Evolutionary conservation across 2,888 invertebrate species (phyloP).

Genomic region (Cryptocephalus primarius): DNA sequence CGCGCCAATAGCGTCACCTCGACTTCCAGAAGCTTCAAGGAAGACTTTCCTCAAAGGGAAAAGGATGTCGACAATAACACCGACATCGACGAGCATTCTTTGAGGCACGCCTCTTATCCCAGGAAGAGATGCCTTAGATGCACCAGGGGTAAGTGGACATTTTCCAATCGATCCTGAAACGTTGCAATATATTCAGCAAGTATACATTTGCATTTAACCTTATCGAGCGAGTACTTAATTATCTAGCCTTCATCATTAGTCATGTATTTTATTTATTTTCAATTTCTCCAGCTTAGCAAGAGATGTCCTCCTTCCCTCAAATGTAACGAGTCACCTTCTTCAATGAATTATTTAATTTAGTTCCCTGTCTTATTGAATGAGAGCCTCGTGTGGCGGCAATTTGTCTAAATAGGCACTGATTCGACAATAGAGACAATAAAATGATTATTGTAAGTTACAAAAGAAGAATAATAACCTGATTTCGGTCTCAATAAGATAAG

Average conservation of each 20-base stretch:
- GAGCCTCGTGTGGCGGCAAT: too few relatives aligned
- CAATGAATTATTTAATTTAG: slow-evolving; percentile 2
- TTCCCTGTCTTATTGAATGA: neutral
- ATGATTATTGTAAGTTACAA: slow-evolving; percentile 11
- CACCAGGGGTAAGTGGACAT: slow-evolving; percentile 28
- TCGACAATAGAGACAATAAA: slow-evolving; percentile 23
- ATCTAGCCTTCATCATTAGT: too few relatives aligned
- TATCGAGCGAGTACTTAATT: too few relatives aligned
- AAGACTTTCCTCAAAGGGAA: slow-evolving; percentile 29
- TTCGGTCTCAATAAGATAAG: too few relatives aligned
- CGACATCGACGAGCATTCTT: slow-evolving; percentile 30
- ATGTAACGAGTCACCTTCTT: neutral
- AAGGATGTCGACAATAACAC: slow-evolving; percentile 17
- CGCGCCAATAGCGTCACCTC: slow-evolving; percentile 28
- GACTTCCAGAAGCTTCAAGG: slow-evolving; percentile 28
- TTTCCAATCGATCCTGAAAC: neutral
- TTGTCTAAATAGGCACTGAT: slow-evolving; percentile 18
- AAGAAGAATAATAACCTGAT: too few relatives aligned
- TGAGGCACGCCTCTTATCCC: slow-evolving; percentile 34
- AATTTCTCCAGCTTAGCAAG: neutral
- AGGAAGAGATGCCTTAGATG: slow-evolving; percentile 33
- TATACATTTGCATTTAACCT: too few relatives aligned
- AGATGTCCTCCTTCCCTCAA: too few relatives aligned
- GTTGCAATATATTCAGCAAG: too few relatives aligned
- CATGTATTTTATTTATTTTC: neutral